Conservation (phyloP, 2,888 invertebrate species). For the Capitulum mitella region DNA sequence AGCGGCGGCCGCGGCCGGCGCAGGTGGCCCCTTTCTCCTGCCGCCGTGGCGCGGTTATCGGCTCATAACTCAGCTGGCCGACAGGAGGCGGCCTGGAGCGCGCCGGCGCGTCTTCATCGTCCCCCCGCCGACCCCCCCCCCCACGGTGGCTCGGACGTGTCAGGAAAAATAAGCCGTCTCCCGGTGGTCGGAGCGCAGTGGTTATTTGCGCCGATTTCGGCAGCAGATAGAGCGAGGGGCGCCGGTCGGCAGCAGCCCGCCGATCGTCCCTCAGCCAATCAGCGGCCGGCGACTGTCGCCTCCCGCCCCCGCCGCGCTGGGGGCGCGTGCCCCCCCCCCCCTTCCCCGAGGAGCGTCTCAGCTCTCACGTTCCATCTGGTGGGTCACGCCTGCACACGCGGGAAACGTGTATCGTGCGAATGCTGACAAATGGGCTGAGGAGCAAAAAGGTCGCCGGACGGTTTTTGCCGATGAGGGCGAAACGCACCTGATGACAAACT, state of each 20-base stretch:
- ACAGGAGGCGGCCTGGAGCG: not conserved
- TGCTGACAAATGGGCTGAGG: not conserved
- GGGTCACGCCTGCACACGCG: not conserved
- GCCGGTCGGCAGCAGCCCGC: not conserved
- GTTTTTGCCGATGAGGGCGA: not conserved
- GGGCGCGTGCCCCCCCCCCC: not conserved
- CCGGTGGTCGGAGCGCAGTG: not conserved
- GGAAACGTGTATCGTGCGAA: not conserved
- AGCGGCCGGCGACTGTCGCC: not conserved
- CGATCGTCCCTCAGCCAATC: not conserved
- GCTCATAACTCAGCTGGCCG: not conserved
- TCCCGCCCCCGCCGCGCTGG: not conserved
- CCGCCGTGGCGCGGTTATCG: not conserved
- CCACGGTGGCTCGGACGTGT: not conserved
- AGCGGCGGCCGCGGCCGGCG: not conserved
- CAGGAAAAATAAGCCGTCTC: constrained; percentile 8
- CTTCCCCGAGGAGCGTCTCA: no score
- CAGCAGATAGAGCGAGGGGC: not conserved
- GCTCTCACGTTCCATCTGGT: not conserved
- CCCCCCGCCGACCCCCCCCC: not conserved
- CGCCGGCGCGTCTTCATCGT: not conserved
- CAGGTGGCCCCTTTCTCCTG: not conserved
- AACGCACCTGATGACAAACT: not conserved
- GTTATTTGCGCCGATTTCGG: not conserved
- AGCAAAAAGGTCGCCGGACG: not conserved